Base-by-base conservation (phyloP, 2,797 vertebrate genomes). In the Hippoglossus hippoglossus region DNA sequence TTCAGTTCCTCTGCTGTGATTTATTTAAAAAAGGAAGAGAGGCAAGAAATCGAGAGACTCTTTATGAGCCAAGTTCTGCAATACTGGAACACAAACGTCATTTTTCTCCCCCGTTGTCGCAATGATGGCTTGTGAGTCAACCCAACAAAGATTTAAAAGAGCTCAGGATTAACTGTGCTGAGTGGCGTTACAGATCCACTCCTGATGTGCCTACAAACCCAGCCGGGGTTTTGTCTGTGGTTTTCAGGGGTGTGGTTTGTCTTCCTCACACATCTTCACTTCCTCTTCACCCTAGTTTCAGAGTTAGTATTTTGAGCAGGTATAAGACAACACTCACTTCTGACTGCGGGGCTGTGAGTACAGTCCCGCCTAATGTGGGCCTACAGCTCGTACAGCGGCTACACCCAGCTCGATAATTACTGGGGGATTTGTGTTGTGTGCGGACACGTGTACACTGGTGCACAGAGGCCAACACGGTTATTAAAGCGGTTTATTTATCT, bases 391-490 rank as follows among this genome's bases (percentile, higher is more conserved):
- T 73, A 66, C 8, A 67, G 46, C 63, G 50, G 75, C 67, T 89
- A 87, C 92, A 90, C 83, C 87, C 88, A 59, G 59, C 31, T 68
- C 56, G 50, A 82, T 86, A 88, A 89, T 85, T 75, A 73, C 71
- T 53, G 67, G 51, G 56, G 59, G 80, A 75, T 87, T 82, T 78
- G 57, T 58, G 59, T 65, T 82, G 69, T 71, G 69, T 72, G 63
- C 66, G 77, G 50, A 70, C 55, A 63, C 54, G 77, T 26, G 79
- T 72, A 74, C 71, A 73, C 67, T 71, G 53, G 52, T 62, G 71
- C 70, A 69, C 53, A 57, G 12, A 57, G 59, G 62, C 58, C 13
- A 75, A 73, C 67, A 70, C 78, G 44, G 2, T 87, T 69, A 87
- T 87, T 87, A 91, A 69, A 69, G 56, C 2, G 11, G 67, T 81